Conservation (phyloP, 2,113 vertebrate species). For the Odocoileus hemionus region DNA sequence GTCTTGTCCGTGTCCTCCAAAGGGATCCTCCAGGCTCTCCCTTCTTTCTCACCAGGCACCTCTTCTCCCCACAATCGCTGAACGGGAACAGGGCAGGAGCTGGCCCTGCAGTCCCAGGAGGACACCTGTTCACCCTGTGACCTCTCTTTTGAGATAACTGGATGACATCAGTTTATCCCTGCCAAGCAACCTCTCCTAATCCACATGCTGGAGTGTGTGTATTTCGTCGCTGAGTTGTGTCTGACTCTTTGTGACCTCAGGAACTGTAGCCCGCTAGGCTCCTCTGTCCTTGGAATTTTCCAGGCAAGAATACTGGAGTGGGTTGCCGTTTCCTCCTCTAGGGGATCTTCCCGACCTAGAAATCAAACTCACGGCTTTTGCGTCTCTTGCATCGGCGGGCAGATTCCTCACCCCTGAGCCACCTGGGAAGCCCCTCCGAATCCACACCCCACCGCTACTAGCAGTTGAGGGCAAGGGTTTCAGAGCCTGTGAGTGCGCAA, state of each 20-base stretch:
- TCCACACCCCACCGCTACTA: neutral
- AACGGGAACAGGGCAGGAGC: neutral
- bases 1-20: neutral
- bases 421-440: neutral
- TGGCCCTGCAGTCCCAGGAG: neutral
- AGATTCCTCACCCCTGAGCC: neutral
- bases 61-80: neutral
- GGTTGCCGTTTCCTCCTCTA: neutral
- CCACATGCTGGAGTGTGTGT: neutral
- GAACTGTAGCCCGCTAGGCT: neutral
- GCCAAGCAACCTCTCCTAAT: neutral
- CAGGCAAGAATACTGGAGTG: neutral
- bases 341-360: neutral
- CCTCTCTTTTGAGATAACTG: neutral
- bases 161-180: neutral
- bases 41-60: neutral
- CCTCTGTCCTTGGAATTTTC: neutral
- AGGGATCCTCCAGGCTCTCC: neutral
- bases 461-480: neutral
- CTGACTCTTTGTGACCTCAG: neutral
- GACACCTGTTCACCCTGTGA: neutral
- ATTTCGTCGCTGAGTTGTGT: rapidly evolving
- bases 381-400: neutral
- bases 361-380: neutral
- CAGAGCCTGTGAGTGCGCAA: neutral